Base-by-base conservation (phyloP, 2,888 invertebrate genomes). In the Podabrus alpinus region DNA sequence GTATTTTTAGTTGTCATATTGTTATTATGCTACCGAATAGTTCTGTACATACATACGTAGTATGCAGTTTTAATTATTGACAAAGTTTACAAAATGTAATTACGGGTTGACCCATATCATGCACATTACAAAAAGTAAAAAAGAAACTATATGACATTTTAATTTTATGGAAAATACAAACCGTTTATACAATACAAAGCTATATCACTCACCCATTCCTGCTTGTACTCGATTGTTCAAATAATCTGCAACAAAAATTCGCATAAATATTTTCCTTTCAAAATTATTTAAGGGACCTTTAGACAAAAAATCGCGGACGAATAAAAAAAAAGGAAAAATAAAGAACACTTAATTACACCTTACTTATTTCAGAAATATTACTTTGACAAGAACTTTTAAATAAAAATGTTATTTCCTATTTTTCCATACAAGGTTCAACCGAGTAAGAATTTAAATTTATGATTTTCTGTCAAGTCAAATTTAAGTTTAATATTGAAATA, bases 1-100 rank as follows among this genome's bases (percentile, higher is more conserved):
- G 77, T 79, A 76, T 81, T 82, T 82, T 81, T 82, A 75, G 80
- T 76, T 75, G 76, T 73, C 81, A 79, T 79, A 45, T 45, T 45
- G 81, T 82, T 80, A 83, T 83, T 82, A 81, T 81, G 61, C 45
- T 59, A 16, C 17, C 21, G 21, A 64, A 64, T 64, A n/a, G n/a
- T 19, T 21, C 16, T n/a, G n/a, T 19, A 21, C 62, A n/a, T n/a
- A n/a, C n/a, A n/a, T n/a, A n/a, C n/a, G n/a, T n/a, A n/a, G 62
- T 64, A 45, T 45, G 45, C n/a, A 45, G 13, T 45, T 45, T 45
- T 45, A 45, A 45, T 45, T 45, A 45, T 45, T 45, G n/a, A 45
- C 45, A 45, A 45, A 45, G 45, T 45, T 45, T 45, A 45, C 45
- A 45, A 45, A 45, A 45, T n/a, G 45, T n/a, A 45, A 45, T 45